Evolutionary conservation across 1,140 invertebrate species (phyloP).

Genomic region (Drosophila repleta): DNA sequence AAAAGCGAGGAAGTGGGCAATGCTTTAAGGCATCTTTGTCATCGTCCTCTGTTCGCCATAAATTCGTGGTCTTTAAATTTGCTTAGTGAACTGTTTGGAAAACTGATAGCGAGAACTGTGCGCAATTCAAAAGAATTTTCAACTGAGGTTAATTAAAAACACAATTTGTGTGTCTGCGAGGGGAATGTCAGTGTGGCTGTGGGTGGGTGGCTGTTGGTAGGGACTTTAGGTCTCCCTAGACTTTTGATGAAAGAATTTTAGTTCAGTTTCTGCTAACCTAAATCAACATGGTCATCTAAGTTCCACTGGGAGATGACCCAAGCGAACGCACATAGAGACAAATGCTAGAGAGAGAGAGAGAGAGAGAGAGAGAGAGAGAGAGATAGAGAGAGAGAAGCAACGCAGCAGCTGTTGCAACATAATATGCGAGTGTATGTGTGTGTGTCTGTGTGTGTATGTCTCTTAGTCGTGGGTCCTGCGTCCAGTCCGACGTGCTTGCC

Average conservation of each 20-base stretch:
- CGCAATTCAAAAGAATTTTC: not conserved
- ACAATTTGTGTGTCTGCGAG: constrained; percentile 12
- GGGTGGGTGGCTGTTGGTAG: no score
- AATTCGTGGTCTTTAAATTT: not conserved
- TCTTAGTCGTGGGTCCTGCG: not conserved
- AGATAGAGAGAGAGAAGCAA: not conserved
- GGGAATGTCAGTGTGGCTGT: not conserved
- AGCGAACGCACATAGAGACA: constrained; percentile 3
- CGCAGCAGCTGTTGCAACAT: constrained; percentile 36
- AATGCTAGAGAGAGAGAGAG: not conserved
- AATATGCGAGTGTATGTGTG: constrained; percentile 1
- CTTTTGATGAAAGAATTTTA: constrained; percentile 33
- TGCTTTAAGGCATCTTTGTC: not conserved
- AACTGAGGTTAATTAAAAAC: constrained; percentile 36
- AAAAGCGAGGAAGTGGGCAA: no score
- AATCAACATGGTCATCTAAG: constrained; percentile 33
- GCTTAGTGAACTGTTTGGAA: not conserved
- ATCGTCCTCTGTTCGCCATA: no score
- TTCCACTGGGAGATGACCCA: constrained; percentile 16
- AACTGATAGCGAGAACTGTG: not conserved
- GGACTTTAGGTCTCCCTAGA: constrained; percentile 13
- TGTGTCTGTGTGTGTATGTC: not conserved
- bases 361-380: not conserved
- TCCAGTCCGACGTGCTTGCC: constrained; percentile 23
- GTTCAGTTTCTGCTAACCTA: constrained; percentile 29